Evolutionary conservation across 64 coral and sea anemone genomes (phyloP), one percentile per base, ranked within the genome.

Genomic region (Platygyra sinensis): DNA sequence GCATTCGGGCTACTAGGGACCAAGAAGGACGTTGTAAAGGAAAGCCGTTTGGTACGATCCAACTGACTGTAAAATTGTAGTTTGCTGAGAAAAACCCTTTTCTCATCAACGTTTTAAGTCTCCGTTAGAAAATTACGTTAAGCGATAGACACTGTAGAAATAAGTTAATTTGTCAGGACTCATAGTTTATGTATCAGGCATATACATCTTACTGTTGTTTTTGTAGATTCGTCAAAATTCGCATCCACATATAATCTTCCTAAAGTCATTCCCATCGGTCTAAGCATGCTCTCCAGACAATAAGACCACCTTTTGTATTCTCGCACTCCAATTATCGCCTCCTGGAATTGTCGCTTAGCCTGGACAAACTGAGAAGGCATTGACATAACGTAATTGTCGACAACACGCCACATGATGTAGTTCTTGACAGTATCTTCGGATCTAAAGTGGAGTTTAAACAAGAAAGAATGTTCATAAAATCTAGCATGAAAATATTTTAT

Each of bases 361-460:
- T 71, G 27, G 9, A 90, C 50, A 62, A 74, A 90, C 13, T 30
- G 4, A 12, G 72, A 20, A 30, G 89, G 79, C 69, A 82, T 74
- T 49, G 89, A 69, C 19, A 16, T 12, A n/a, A 90, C 60, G 22
- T 74, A 90, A 0, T 60, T 52, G 65, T 82, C 72, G 46, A 83
- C 67, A 12, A 90, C 89, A 27, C 73, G 67, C 89, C 89, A 90
- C 89, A 90, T 90, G 19, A 90, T 90, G 77, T 90, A 90, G 67
- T 90, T 54, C 51, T 61, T 74, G 15, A 90, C 12, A 25, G 52
- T 83, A 0, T 73, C 24, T 11, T 61, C 5, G 19, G 31, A 17
- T n/a, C 78, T 82, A 30, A 39, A 42, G 32, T 39, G 12, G 30
- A 29, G 60, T 54, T 12, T 14, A 63, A 72, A 22, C 1, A 72